phyloP scores from a whole-genome alignment of 2,888 invertebrate species.

The Epistrophella euchroma region DNA sequence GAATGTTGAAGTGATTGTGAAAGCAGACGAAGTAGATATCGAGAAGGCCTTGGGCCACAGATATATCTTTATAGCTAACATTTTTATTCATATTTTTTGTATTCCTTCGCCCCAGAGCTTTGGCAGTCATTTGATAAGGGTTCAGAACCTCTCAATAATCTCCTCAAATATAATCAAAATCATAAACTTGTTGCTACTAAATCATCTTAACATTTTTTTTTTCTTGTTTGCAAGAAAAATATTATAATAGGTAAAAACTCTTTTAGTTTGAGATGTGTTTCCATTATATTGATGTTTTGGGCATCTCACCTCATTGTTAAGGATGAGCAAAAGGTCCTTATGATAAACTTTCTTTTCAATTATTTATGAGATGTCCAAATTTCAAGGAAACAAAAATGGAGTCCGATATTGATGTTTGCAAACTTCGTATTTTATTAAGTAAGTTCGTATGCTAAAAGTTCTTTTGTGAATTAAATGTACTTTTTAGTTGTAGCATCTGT shows the following conservation, averaged over 20 bases:
- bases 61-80: not conserved
- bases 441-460: not conserved
- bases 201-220: not conserved
- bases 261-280: not conserved
- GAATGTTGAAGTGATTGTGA: not conserved
- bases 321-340: not conserved
- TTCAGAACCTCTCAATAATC: not conserved
- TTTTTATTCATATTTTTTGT: not conserved
- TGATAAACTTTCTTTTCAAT: not conserved
- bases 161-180: not conserved
- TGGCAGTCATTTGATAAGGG: not conserved
- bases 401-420: slow-evolving; percentile 2
- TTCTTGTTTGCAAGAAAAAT: not conserved
- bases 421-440: not conserved
- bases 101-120: not conserved
- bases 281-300: not conserved
- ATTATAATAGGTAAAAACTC: not conserved
- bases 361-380: not conserved
- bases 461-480: not conserved
- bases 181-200: not conserved
- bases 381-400: not conserved
- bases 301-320: not conserved
- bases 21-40: not conserved
- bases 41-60: not conserved
- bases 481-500: not conserved